Conservation (phyloP, 2,113 vertebrate genomes). For the Hemicordylus capensis region DNA sequence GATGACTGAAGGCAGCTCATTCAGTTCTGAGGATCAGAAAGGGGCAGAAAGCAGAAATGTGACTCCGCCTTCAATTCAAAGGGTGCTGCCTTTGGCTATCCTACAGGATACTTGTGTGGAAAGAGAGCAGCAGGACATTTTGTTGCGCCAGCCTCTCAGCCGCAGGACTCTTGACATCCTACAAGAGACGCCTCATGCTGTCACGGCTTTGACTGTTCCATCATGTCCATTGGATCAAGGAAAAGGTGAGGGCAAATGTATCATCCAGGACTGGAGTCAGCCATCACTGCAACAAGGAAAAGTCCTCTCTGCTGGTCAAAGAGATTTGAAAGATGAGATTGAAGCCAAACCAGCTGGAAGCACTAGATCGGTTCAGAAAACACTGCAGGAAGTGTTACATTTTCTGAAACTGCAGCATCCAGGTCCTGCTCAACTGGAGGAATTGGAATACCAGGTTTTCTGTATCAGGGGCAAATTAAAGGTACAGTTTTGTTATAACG, state of each 20-base stretch:
- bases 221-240: background rate
- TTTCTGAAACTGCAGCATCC: constrained; percentile 52
- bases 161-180: constrained; percentile 84
- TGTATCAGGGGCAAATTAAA: constrained; percentile 83
- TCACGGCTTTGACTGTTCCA: background rate
- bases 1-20: constrained; percentile 63
- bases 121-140: constrained; percentile 56
- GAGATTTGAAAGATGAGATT: background rate
- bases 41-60: constrained; percentile 56
- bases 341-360: background rate
- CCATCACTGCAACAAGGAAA: background rate
- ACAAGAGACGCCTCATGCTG: constrained; percentile 63
- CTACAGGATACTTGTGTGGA: constrained; percentile 49
- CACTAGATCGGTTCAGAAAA: constrained; percentile 34
- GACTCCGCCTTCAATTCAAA: constrained; percentile 60
- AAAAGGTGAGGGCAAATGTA: background rate
- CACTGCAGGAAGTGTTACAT: constrained; percentile 78
- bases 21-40: constrained; percentile 72
- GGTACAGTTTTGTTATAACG: constrained; percentile 62
- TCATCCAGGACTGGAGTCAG: background rate
- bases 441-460: constrained; percentile 79
- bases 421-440: constrained; percentile 68
- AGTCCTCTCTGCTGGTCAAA: background rate
- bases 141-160: constrained; percentile 37
- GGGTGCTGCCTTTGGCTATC: constrained; percentile 28